phyloP scores from a whole-genome alignment of 2,888 invertebrate genomes.

The Eupsilia transversa region DNA sequence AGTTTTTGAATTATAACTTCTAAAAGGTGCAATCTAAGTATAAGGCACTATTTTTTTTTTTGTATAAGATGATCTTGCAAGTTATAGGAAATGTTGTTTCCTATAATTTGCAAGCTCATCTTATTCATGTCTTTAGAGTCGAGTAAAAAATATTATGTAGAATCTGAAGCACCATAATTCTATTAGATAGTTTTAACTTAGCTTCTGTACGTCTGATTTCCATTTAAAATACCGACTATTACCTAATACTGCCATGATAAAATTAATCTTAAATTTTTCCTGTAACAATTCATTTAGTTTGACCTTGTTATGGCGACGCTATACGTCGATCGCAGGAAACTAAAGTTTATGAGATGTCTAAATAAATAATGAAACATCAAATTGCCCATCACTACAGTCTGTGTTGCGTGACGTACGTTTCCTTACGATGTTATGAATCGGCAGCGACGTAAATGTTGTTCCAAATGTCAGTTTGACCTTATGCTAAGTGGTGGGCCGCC shows the following conservation, averaged over 20 bases:
- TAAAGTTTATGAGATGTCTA: not conserved
- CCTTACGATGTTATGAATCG: slow-evolving; percentile 79
- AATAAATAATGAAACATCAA: slow-evolving; percentile 39
- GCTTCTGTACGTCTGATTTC: not conserved
- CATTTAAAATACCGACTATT: not conserved
- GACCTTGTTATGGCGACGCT: not conserved
- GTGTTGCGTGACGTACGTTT: slow-evolving; percentile 80
- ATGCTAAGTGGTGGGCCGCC: slow-evolving; percentile 82
- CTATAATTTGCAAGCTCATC: too few relatives aligned
- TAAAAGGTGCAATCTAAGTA: too few relatives aligned
- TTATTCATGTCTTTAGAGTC: not conserved
- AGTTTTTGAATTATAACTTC: too few relatives aligned
- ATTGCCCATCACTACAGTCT: slow-evolving; percentile 72
- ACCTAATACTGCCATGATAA: not conserved
- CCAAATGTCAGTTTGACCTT: slow-evolving; percentile 90
- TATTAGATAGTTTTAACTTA: not conserved
- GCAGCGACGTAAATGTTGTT: slow-evolving; percentile 83
- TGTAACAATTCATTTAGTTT: not conserved
- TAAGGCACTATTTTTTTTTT: too few relatives aligned
- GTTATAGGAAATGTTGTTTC: too few relatives aligned
- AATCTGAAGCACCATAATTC: not conserved
- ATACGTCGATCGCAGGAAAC: slow-evolving; percentile 1
- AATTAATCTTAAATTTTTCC: not conserved
- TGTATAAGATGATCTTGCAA: too few relatives aligned
- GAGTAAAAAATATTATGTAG: not conserved